Evolutionary conservation across 2,888 invertebrate genomes (phyloP), one percentile per base, ranked within the genome.

Genomic region (Ceraclea dissimilis): DNA sequence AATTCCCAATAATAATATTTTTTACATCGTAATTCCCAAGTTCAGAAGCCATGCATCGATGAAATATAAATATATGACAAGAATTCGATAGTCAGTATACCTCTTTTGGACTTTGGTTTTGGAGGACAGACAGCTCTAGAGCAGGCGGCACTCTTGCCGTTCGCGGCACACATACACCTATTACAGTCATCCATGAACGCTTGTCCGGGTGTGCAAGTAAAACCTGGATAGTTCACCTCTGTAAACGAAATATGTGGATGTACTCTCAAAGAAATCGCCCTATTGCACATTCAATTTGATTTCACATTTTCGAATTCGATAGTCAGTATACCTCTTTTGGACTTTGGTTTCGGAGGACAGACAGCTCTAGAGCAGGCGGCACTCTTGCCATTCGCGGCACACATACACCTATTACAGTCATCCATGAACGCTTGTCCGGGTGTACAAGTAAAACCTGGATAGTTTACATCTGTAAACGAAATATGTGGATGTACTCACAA

Each of bases 151-250:
- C 75, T 66, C 39, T 64, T 71, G 2, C 76, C 76, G n/a, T 65
- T 63, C 63, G 71, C 71, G 0, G 67, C 65, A 60, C 77, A 77
- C 58, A 71, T 75, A 60, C 77, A 78, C 1, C 70, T 70, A 54
- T 78, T 78, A 57, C 78, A 78, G 56, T 71, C 71, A 43, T 67
- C 67, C 26, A 72, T 64, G 63, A 75, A 76, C 20, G 72, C 71
- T 57, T 67, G 69, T 50, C 71, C 73, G 0, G 76, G 69, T 11
- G 33, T 48, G 49, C 62, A 62, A 2, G 11, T 33, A 21, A 57
- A 53, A 18, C 54, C 56, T 19, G 49, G 31, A 18, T 39, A 46
- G 13, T 46, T 46, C 20, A 46, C 46, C 5, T 17, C 46, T 46
- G 46, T 46, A 46, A 46, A 46, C 19, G 2, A 46, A 46, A 26